These are phyloP conservation scores for Anguilla marmorata DNA, from an alignment of 2,797 vertebrate genomes.

Conservation along the genomic window DNA sequence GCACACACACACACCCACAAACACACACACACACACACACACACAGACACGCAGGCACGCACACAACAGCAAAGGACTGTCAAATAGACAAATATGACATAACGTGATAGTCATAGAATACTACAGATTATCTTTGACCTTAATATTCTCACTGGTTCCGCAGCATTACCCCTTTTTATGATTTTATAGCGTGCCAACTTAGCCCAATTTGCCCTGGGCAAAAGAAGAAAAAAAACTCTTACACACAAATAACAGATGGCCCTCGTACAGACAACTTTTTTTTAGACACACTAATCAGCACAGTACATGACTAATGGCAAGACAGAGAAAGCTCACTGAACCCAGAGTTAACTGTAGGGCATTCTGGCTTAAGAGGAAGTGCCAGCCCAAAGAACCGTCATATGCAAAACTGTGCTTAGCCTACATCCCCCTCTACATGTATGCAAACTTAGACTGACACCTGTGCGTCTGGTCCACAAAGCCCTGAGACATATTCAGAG, in stretches of 20 bases:
- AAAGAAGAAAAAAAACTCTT: background rate
- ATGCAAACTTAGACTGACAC: too few relatives aligned
- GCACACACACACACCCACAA: background rate
- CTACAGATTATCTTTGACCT: background rate
- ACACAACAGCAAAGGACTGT: background rate
- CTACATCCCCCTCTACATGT: background rate
- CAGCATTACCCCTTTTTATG: background rate
- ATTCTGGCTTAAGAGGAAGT: slow-evolving; percentile 8
- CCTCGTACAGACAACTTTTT: background rate
- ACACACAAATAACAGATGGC: slow-evolving; percentile 13
- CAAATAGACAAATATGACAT: background rate
- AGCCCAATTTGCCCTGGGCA: background rate
- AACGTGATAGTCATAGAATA: background rate
- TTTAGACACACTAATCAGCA: background rate
- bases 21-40: background rate
- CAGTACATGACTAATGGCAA: background rate
- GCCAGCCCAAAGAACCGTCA: background rate
- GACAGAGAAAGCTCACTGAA: slow-evolving; percentile 11
- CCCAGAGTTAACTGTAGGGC: background rate
- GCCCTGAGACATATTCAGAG: background rate
- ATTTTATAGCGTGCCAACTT: background rate
- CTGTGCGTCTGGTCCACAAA: background rate
- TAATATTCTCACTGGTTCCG: background rate
- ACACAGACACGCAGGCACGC: background rate
- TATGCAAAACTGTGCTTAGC: slow-evolving; percentile 9